Evolutionary conservation across 2,888 invertebrate species (phyloP).

Genomic region (Seira musarum): DNA sequence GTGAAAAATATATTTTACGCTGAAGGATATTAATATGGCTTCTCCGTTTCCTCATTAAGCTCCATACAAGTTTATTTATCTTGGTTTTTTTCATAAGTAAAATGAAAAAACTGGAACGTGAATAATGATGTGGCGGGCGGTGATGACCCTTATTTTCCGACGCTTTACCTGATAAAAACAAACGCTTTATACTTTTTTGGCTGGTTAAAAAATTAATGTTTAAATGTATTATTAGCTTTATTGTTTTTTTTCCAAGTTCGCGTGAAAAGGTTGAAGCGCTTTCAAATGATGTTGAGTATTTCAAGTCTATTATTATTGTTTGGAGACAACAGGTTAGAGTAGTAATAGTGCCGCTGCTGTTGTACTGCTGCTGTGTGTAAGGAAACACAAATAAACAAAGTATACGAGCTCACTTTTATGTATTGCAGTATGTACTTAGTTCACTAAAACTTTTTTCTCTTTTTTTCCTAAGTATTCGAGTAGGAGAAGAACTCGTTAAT

Average conservation of each 20-base stretch:
- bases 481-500: background rate
- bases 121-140: background rate
- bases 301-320: background rate
- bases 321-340: background rate
- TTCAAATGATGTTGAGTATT: background rate
- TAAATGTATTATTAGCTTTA: background rate
- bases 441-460: background rate
- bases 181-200: too few relatives aligned
- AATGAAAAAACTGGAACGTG: background rate
- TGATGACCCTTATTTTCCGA: background rate
- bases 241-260: background rate
- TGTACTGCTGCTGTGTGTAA: background rate
- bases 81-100: too few relatives aligned
- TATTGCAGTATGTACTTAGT: too few relatives aligned
- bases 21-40: background rate
- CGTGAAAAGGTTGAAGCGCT: background rate
- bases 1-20: background rate
- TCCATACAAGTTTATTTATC: background rate
- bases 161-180: too few relatives aligned
- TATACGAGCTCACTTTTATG: background rate
- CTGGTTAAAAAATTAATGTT: too few relatives aligned
- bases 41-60: background rate
- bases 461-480: background rate
- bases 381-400: slow-evolving; percentile 2
- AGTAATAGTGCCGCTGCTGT: too few relatives aligned